phyloP scores from a whole-genome alignment of 2,113 vertebrate genomes.

The Recurvirostra avosetta region DNA sequence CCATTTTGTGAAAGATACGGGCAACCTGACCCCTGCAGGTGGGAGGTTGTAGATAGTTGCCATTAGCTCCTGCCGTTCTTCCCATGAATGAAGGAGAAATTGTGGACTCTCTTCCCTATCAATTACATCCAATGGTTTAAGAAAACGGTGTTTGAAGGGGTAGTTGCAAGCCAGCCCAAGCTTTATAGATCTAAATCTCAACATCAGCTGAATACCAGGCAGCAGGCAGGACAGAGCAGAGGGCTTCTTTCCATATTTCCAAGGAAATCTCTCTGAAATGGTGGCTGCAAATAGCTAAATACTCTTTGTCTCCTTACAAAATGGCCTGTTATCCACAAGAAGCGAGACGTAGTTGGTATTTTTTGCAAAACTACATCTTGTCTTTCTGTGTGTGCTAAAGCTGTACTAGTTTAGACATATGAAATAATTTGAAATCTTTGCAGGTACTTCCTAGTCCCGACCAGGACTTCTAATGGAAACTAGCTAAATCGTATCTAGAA shows the following conservation, averaged over 20 bases:
- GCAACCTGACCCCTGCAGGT: background rate
- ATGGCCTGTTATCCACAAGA: too few species aligned
- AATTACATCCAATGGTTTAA: background rate
- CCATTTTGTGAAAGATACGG: background rate
- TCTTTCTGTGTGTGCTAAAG: background rate
- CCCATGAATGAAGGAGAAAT: background rate
- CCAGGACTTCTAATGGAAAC: background rate
- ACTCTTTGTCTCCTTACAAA: background rate
- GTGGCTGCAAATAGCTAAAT: background rate
- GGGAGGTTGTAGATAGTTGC: background rate
- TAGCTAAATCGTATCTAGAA: background rate
- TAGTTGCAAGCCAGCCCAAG: background rate
- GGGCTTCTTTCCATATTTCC: background rate
- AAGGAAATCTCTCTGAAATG: background rate
- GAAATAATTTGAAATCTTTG: background rate
- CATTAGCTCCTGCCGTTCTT: background rate
- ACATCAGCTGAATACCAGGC: background rate
- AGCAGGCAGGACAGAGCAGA: background rate
- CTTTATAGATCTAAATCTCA: background rate
- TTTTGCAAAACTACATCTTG: background rate
- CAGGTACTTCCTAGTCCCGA: background rate
- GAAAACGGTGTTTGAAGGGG: background rate
- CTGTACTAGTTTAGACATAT: background rate
- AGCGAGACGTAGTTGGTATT: background rate
- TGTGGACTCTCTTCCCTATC: background rate